A percentile compares a stretch with the other conserved stretches of the same genome.
Conservation (phyloP, 2,113 vertebrate species). For the Gorsachius goisagi region DNA sequence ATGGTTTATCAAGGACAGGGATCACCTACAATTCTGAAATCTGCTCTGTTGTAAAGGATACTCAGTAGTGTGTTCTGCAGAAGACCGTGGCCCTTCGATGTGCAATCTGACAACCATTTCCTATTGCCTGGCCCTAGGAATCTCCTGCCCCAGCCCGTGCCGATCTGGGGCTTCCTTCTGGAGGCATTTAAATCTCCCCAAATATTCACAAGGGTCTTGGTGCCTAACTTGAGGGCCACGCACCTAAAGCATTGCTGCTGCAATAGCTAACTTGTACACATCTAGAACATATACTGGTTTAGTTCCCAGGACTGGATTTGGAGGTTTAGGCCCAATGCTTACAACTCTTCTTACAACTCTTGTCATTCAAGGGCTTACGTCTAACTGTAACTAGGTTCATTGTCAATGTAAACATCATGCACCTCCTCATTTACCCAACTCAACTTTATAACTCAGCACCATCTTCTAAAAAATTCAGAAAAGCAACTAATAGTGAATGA, state of each 20-base stretch:
- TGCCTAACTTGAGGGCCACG: background rate
- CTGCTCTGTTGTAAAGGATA: background rate
- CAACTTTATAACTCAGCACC: background rate
- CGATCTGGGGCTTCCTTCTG: background rate
- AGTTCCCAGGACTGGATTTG: background rate
- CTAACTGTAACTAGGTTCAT: background rate
- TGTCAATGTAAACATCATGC: background rate
- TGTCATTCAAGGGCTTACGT: background rate
- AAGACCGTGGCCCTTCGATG: fast-evolving
- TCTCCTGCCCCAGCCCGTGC: background rate
- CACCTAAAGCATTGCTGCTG: background rate
- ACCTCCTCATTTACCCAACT: background rate
- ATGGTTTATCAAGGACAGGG: background rate
- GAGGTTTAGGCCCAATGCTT: background rate
- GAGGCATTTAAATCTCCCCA: background rate
- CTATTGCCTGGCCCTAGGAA: background rate
- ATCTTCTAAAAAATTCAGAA: background rate
- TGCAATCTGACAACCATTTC: background rate
- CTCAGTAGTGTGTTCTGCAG: background rate
- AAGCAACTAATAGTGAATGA: background rate
- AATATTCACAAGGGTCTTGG: background rate
- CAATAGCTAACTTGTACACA: background rate
- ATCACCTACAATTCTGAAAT: background rate
- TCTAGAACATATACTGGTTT: background rate
- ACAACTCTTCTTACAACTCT: background rate